phyloP scores from a whole-genome alignment of 2,113 vertebrate genomes.

The Oceanites oceanicus region DNA sequence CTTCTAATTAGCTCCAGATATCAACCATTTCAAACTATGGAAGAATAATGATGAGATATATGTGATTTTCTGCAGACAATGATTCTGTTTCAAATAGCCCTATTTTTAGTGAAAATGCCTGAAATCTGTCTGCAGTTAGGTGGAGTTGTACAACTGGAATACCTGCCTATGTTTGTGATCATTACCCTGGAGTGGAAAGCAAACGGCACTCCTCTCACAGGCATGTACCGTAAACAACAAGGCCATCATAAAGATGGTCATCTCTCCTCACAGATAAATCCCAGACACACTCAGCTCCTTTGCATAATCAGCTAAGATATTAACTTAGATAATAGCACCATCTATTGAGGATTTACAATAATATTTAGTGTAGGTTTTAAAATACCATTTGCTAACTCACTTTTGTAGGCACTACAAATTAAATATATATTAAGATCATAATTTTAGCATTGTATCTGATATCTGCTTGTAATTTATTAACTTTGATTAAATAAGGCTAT shows the following conservation, averaged over 20 bases:
- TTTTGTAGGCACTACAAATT: background rate
- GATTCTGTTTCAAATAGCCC: background rate
- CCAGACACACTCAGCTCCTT: background rate
- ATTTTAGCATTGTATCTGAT: background rate
- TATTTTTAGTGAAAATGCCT: background rate
- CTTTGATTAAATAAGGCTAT: background rate
- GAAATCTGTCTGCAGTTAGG: background rate
- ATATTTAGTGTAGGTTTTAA: background rate
- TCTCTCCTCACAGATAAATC: background rate
- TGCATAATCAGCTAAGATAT: conserved; percentile 42
- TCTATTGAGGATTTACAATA: conserved; percentile 58
- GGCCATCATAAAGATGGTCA: background rate
- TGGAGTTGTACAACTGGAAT: background rate
- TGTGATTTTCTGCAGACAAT: background rate
- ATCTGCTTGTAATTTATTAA: background rate
- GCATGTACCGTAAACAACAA: background rate
- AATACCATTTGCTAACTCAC: background rate
- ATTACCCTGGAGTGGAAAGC: background rate
- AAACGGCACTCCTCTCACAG: background rate
- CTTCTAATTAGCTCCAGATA: background rate
- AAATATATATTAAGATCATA: background rate
- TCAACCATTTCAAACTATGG: background rate
- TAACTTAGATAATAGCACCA: conserved; percentile 69
- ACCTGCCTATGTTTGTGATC: background rate
- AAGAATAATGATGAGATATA: background rate